Percentiles rank a stretch among this genome's conserved stretches.
These are phyloP conservation scores for Corvus moneduloides DNA, from an alignment of 2,113 vertebrate species.

Conservation along the genomic window DNA sequence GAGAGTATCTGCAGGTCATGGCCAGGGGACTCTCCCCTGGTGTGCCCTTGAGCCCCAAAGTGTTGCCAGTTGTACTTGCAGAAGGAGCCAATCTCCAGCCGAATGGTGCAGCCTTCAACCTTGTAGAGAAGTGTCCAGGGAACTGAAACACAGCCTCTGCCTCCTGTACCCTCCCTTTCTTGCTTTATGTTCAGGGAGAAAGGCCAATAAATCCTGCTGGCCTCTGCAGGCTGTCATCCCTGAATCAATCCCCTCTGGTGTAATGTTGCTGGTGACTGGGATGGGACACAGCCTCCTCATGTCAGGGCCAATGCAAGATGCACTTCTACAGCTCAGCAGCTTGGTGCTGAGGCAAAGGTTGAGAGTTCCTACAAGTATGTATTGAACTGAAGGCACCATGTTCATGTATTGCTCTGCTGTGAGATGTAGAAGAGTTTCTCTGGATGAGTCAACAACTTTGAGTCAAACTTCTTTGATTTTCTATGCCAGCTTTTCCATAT, in stretches of 20 bases:
- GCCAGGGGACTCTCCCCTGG: not conserved
- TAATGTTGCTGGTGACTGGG: not conserved
- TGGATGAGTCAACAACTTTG: not conserved
- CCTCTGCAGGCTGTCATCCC: too few relatives aligned
- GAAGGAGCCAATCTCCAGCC: not conserved
- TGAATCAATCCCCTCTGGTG: not conserved
- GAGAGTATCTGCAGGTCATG: not conserved
- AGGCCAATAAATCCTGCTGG: not conserved
- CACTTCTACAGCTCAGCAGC: not conserved
- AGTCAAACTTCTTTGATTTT: not conserved
- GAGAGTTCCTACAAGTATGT: not conserved
- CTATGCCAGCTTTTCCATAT: not conserved
- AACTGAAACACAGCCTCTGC: not conserved
- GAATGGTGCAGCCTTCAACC: not conserved
- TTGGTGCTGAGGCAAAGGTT: not conserved
- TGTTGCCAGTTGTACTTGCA: not conserved
- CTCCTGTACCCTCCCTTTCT: not conserved
- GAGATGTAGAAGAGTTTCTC: not conserved
- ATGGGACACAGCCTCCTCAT: not conserved
- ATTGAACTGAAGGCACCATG: not conserved
- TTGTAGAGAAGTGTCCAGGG: not conserved
- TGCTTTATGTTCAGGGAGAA: not conserved
- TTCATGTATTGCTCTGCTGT: not conserved
- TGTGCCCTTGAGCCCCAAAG: not conserved
- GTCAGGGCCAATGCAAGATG: not conserved